Evolutionary conservation across 2,888 invertebrate species (phyloP).

Genomic region (Creontiades dilutus): DNA sequence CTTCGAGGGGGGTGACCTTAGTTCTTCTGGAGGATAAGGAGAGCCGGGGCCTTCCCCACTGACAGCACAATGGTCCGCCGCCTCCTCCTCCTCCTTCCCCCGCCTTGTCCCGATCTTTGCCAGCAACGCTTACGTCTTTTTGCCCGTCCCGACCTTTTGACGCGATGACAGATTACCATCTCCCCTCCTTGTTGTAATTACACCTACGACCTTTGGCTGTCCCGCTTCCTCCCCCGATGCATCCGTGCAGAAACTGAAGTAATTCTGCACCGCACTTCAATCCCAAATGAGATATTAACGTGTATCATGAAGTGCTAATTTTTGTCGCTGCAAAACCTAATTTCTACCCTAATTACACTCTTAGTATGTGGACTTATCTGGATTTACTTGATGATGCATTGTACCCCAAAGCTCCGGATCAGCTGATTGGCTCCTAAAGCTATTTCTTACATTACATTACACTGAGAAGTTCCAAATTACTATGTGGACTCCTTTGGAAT

Average conservation of each 20-base stretch:
- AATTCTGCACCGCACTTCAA: too few species aligned
- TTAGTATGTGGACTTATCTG: too few species aligned
- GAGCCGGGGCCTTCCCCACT: not conserved
- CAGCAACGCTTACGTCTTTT: not conserved
- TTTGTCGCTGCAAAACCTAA: too few species aligned
- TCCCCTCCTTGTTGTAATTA: constrained; percentile 50
- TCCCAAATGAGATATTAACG: too few species aligned
- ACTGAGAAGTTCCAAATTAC: too few species aligned
- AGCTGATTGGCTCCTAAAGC: too few species aligned
- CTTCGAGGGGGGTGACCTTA: constrained; percentile 64
- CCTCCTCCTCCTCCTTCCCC: not conserved
- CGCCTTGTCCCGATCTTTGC: not conserved
- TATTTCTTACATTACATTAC: too few species aligned
- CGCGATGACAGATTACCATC: constrained; percentile 64
- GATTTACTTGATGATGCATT: too few species aligned
- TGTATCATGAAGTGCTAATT: too few species aligned
- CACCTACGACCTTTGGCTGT: constrained; percentile 14
- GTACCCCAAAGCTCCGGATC: too few species aligned
- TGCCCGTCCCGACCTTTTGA: constrained; percentile 49
- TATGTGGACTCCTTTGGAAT: too few species aligned
- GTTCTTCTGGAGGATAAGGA: constrained; percentile 3
- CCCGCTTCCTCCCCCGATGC: not conserved
- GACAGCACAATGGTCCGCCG: constrained; percentile 56
- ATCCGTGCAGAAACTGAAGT: not conserved
- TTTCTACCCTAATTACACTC: too few species aligned